Evolutionary conservation across 2,888 invertebrate genomes (phyloP).

Genomic region (Drosophila paranaensis): DNA sequence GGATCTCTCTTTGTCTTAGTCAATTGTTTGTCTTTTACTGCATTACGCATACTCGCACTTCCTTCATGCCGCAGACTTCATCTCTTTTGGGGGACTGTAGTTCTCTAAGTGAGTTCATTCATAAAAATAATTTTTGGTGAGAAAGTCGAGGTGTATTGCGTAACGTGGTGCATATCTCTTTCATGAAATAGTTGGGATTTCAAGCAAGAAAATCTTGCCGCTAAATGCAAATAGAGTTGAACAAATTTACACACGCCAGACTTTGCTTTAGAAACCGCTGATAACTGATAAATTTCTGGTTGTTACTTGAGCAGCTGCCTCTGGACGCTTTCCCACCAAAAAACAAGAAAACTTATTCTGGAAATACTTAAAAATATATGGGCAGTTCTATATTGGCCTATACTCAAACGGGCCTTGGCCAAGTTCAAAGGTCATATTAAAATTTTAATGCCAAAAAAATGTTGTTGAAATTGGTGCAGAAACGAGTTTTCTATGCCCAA

Average conservation of each 20-base stretch:
- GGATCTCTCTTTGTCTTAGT: constrained; percentile 25
- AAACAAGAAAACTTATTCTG: constrained; percentile 24
- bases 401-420: constrained; percentile 50
- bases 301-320: constrained; percentile 52
- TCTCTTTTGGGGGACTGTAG: neutral
- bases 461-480: constrained; percentile 53
- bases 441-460: constrained; percentile 53
- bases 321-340: constrained; percentile 52
- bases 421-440: constrained; percentile 73
- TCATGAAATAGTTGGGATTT: constrained; percentile 46
- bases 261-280: constrained; percentile 42
- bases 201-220: constrained; percentile 64
- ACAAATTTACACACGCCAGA: constrained; percentile 54
- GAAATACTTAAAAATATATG: constrained; percentile 4
- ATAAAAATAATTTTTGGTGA: constrained; percentile 67
- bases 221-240: constrained; percentile 67
- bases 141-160: constrained; percentile 45
- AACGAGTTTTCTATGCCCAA: constrained; percentile 64
- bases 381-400: constrained; percentile 44
- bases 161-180: constrained; percentile 39
- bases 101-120: constrained; percentile 64
- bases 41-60: constrained; percentile 82
- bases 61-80: constrained; percentile 34
- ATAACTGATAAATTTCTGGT: constrained; percentile 43
- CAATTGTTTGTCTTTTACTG: constrained; percentile 76